phyloP scores from a whole-genome alignment of 2,113 vertebrate genomes.

The Cnemophilus loriae region DNA sequence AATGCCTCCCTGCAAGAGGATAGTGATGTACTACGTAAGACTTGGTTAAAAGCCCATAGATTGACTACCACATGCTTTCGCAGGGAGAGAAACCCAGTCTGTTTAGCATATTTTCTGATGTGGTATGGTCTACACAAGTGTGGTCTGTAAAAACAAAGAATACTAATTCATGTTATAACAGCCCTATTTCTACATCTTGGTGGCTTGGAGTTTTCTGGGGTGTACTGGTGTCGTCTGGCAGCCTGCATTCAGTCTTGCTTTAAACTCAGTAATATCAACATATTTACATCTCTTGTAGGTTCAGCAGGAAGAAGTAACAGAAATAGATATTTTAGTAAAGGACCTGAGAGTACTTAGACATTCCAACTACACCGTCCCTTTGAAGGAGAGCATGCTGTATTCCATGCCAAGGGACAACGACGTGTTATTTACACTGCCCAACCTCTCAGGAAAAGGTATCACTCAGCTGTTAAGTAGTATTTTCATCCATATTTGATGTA shows the following conservation, averaged over 20 bases:
- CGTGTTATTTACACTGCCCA: constrained; percentile 80
- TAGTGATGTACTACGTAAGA: background rate
- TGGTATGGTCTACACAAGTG: background rate
- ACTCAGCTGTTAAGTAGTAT: background rate
- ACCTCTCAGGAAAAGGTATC: constrained; percentile 79
- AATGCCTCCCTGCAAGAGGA: background rate
- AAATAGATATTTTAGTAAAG: constrained; percentile 87
- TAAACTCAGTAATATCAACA: background rate
- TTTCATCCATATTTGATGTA: background rate
- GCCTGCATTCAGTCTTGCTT: background rate
- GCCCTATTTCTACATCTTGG: background rate
- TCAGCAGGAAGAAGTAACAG: constrained; percentile 86
- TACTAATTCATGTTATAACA: background rate
- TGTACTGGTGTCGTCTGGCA: background rate
- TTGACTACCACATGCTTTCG: background rate
- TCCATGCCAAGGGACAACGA: constrained; percentile 82
- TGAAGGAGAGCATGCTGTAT: constrained; percentile 86
- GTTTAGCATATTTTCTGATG: background rate
- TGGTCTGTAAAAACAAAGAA: background rate
- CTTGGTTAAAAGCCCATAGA: background rate
- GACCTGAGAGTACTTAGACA: constrained; percentile 79
- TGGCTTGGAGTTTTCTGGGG: background rate
- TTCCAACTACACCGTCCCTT: constrained; percentile 80
- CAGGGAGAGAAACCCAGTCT: background rate
- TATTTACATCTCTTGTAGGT: constrained; percentile 71